phyloP scores from a whole-genome alignment of 2,113 vertebrate genomes.

The Nesogale talazaci region DNA sequence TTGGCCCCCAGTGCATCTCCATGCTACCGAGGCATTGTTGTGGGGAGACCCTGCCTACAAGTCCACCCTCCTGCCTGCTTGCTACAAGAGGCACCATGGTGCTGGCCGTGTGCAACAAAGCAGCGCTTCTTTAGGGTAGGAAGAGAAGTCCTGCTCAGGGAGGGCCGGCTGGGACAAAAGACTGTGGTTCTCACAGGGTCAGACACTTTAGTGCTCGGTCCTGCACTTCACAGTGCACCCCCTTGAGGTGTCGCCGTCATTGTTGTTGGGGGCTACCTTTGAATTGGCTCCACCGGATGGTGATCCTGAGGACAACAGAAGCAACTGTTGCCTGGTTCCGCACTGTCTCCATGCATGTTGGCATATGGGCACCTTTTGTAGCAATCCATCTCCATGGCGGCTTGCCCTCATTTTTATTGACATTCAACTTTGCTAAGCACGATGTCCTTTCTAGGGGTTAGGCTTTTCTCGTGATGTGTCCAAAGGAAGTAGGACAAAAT shows the following conservation, averaged over 20 bases:
- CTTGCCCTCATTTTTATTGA: background rate
- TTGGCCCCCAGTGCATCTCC: background rate
- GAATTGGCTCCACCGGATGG: background rate
- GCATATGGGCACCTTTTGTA: background rate
- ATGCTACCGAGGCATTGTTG: too few species aligned
- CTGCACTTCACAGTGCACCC: background rate
- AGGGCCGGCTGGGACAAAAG: background rate
- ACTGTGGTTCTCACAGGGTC: background rate
- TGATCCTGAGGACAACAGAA: background rate
- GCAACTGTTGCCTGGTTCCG: background rate
- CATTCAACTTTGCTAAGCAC: background rate
- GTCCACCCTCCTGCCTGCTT: background rate
- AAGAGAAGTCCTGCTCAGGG: rapidly evolving
- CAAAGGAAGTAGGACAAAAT: background rate
- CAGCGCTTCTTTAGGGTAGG: background rate
- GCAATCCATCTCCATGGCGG: background rate
- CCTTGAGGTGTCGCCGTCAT: background rate
- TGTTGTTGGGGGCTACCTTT: background rate
- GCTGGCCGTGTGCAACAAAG: background rate
- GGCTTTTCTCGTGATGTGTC: background rate
- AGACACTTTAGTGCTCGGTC: rapidly evolving
- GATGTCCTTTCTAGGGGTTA: background rate
- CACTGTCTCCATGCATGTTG: background rate
- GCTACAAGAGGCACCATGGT: rapidly evolving
- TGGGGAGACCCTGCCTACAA: background rate